Percentiles rank a stretch among this genome's conserved stretches.
phyloP scores from a whole-genome alignment of 1,140 invertebrate species.

The Meloidogyne chitwoodi region DNA sequence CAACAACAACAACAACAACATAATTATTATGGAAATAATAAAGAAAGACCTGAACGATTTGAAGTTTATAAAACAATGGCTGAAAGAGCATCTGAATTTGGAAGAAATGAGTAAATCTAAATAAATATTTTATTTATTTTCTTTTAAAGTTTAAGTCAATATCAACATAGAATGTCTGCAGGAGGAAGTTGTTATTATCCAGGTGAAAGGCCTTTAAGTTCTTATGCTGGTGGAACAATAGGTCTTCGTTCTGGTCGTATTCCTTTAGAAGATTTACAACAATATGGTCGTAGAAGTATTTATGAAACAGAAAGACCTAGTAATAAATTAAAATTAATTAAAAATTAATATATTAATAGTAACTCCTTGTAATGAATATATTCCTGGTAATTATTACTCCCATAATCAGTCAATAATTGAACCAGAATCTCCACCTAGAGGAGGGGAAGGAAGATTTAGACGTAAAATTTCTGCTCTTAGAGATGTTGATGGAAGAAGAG shows the following conservation, averaged over 20 bases:
- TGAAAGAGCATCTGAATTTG: constrained; percentile 49
- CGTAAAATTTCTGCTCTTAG: constrained; percentile 42
- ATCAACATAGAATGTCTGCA: constrained; percentile 13
- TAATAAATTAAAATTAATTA: constrained; percentile 1
- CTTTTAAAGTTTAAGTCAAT: constrained; percentile 1
- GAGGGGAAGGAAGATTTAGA: neutral
- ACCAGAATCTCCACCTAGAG: constrained; percentile 15
- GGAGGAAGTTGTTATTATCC: constrained; percentile 25
- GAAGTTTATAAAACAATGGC: constrained; percentile 59
- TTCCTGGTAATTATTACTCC: neutral
- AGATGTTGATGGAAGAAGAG: constrained; percentile 42
- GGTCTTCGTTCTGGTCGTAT: neutral
- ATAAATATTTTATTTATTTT: neutral
- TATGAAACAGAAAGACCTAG: neutral
- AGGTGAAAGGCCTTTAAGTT: constrained; percentile 33
- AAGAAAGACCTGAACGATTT: constrained; percentile 38
- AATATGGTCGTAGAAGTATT: neutral
- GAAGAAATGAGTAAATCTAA: constrained; percentile 8
- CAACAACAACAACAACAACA: neutral
- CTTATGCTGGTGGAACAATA: constrained; percentile 8
- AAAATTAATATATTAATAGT: neutral
- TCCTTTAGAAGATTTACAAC: neutral
- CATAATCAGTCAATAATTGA: constrained; percentile 6
- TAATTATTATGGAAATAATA: neutral
- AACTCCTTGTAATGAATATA: constrained; percentile 1